phyloP scores from a whole-genome alignment of 2,888 invertebrate genomes.

The Pristionchus mayeri region DNA sequence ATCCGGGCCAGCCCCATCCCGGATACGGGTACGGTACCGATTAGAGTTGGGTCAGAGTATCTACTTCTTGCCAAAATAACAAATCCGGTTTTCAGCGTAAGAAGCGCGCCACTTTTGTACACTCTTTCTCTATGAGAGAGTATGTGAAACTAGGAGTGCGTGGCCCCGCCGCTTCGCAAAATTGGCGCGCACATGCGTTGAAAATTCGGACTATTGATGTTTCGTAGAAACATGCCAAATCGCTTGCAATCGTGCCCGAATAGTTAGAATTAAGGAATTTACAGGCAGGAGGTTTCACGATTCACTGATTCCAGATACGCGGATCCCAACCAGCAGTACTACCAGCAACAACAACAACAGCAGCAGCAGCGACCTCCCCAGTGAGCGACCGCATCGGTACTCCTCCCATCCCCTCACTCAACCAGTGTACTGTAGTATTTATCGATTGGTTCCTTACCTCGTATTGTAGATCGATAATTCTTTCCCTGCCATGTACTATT shows the following conservation, averaged over 20 bases:
- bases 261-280: too few relatives aligned
- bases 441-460: neutral
- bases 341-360: slow-evolving; percentile 5
- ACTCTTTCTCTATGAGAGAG: too few relatives aligned
- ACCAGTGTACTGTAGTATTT: neutral
- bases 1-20: neutral
- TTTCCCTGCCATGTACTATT: neutral
- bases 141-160: too few relatives aligned
- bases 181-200: too few relatives aligned
- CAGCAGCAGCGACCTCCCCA: neutral
- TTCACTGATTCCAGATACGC: neutral
- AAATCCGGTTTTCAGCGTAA: too few relatives aligned
- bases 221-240: too few relatives aligned
- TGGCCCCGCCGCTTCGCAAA: too few relatives aligned
- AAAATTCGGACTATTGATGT: too few relatives aligned
- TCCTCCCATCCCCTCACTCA: neutral
- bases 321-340: neutral
- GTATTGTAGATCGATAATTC: too few relatives aligned
- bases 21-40: neutral
- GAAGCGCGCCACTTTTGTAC: too few relatives aligned
- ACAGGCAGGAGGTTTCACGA: neutral
- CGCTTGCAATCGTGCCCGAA: too few relatives aligned
- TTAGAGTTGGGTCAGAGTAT: neutral
- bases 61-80: too few relatives aligned
- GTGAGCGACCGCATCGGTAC: neutral